Conservation (phyloP, 2,797 vertebrate genomes). For the Lindbergichthys nudifrons region DNA sequence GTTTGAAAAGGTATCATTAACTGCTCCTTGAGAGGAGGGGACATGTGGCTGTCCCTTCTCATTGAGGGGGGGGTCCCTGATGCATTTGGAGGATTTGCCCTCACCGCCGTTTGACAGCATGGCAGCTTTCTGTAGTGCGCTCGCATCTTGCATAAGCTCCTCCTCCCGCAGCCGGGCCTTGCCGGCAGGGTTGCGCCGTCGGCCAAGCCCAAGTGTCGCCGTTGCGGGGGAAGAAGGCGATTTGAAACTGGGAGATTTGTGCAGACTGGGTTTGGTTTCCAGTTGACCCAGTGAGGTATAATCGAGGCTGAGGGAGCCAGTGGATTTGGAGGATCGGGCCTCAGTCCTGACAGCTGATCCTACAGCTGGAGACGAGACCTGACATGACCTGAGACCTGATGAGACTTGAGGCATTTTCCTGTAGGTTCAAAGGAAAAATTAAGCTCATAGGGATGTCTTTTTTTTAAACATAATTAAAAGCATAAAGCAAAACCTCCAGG, state of each 20-base stretch:
- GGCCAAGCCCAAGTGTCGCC: slow-evolving; percentile 66
- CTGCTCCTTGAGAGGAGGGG: slow-evolving; percentile 66
- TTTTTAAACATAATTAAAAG: neutral
- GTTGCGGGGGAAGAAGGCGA: slow-evolving; percentile 65
- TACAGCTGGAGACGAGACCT: slow-evolving; percentile 45
- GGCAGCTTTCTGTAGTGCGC: slow-evolving; percentile 32
- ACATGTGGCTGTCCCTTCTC: slow-evolving; percentile 74
- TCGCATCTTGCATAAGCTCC: slow-evolving; percentile 54
- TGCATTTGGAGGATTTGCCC: slow-evolving; percentile 48
- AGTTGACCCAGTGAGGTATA: slow-evolving; percentile 85
- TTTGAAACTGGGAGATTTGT: slow-evolving; percentile 51
- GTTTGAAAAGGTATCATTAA: slow-evolving; percentile 75
- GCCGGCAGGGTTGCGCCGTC: slow-evolving; percentile 63
- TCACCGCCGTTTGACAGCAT: slow-evolving; percentile 32
- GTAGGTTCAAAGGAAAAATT: slow-evolving; percentile 16
- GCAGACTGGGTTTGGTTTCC: slow-evolving; percentile 78
- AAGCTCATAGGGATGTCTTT: neutral
- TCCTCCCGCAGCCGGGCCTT: slow-evolving; percentile 78
- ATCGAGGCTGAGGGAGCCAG: slow-evolving; percentile 56
- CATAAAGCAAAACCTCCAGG: neutral
- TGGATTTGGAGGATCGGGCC: slow-evolving; percentile 39
- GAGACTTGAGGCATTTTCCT: slow-evolving; percentile 90
- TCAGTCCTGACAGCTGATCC: slow-evolving; percentile 48
- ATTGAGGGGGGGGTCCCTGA: slow-evolving; percentile 63
- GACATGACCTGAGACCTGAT: slow-evolving; percentile 80